Percentiles rank a stretch among this genome's conserved stretches.
Evolutionary conservation across 2,113 vertebrate genomes (phyloP).

Genomic region (Gallinago jamesoni): DNA sequence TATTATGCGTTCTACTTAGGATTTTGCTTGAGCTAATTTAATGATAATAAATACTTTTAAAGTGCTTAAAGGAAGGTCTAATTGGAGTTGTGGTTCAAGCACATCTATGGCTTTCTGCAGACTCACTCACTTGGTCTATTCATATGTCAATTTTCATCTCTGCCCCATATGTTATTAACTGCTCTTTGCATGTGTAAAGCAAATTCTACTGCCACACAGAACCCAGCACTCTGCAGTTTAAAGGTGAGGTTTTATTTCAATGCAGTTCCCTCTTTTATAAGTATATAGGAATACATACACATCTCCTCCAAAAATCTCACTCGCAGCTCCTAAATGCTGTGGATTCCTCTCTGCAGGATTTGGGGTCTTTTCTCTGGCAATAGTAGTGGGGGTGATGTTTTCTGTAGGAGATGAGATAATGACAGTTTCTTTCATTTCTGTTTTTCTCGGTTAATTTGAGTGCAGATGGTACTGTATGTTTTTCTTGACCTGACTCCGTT

Average conservation of each 20-base stretch:
- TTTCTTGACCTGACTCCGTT: background rate
- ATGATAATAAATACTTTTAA: background rate
- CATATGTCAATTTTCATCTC: background rate
- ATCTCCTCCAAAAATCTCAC: background rate
- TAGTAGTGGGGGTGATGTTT: background rate
- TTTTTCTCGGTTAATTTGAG: background rate
- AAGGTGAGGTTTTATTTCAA: background rate
- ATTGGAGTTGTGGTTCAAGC: background rate
- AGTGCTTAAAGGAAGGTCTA: background rate
- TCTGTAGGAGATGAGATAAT: background rate
- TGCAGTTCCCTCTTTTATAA: background rate
- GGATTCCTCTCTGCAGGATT: background rate
- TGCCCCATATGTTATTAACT: background rate
- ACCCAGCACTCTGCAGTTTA: background rate
- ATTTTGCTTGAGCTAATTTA: background rate
- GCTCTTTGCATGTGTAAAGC: background rate
- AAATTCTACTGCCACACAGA: background rate
- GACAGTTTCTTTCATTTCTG: background rate
- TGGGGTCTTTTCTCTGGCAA: background rate
- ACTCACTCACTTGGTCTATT: background rate
- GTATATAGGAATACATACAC: background rate
- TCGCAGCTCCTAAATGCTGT: background rate
- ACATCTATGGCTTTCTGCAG: background rate
- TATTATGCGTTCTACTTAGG: background rate
- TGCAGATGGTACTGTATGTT: background rate